Percentiles rank a stretch among this genome's conserved stretches.
phyloP scores from a whole-genome alignment of 2,888 invertebrate genomes.

The Acleris literana region DNA sequence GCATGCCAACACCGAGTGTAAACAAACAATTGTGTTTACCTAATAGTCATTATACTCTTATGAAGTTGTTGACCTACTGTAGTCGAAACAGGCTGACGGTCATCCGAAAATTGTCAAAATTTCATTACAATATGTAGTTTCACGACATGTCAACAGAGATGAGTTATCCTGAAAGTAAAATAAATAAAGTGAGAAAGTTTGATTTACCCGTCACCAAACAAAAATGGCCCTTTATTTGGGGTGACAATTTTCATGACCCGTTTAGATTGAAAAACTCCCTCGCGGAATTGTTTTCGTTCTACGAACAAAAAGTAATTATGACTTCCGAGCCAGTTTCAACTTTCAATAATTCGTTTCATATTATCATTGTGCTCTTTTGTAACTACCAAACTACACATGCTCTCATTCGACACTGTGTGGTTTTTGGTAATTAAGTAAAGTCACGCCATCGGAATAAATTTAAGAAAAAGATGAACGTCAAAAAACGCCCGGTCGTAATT shows the following conservation, averaged over 20 bases:
- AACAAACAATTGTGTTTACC: constrained; percentile 24
- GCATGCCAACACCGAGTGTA: constrained; percentile 18
- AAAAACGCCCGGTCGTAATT: no score
- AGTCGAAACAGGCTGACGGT: constrained; percentile 2
- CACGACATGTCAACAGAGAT: neutral
- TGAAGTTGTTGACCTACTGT: constrained; percentile 25
- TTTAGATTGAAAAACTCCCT: constrained; percentile 21
- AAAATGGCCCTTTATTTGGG: constrained; percentile 28
- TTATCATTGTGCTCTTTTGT: no score
- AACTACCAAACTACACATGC: no score
- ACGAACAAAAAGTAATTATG: constrained; percentile 22
- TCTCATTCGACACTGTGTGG: no score
- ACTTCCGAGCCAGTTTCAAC: neutral
- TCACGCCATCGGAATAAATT: no score
- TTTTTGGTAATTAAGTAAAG: no score
- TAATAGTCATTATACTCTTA: constrained; percentile 3
- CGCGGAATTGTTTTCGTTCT: neutral
- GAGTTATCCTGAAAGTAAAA: constrained; percentile 1
- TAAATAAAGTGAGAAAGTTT: constrained; percentile 4
- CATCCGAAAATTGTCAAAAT: constrained; percentile 4
- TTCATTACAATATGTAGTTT: neutral
- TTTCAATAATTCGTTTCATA: no score
- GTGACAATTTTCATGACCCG: constrained; percentile 27
- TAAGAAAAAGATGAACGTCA: no score
- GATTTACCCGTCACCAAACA: constrained; percentile 6